Evolutionary conservation across 2,888 invertebrate genomes (phyloP), one percentile per base, ranked within the genome.

Genomic region (Epinotia bilunana): DNA sequence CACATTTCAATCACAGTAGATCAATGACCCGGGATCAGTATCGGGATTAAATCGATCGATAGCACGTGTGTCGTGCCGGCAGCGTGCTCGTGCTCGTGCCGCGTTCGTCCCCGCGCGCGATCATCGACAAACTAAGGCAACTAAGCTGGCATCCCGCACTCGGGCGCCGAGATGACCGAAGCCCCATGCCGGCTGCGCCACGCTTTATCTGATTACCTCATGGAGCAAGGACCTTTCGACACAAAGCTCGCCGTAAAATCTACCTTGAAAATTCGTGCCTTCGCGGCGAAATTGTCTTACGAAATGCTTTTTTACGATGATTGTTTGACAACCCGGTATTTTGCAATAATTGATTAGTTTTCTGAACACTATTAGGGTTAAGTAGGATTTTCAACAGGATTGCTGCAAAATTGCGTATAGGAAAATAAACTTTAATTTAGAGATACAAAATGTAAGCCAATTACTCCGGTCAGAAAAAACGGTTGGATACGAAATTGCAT

Each of bases 151-250:
- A n/a, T 53, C 53, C 58, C 73, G 61, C 80, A 81, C 80, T 80
- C 82, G 80, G 83, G 82, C 80, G 79, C 80, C 79, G 76, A 91
- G 90, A 91, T 90, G 90, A 85, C 87, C 73, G 83, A 84, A 83
- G 86, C 86, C 86, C 86, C 83, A 84, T 84, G 85, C 85, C 88
- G 87, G 88, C 90, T 89, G 89, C 89, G 86, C 84, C 84, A 69
- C 69, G 84, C 85, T 88, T 88, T 90, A 91, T 91, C 90, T 88
- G 91, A 91, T 92, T 92, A 92, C 91, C 88, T 90, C 91, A 90
- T 88, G 89, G 92, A 87, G 90, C 91, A 93, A 93, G 92, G 93
- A 93, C 93, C 93, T 91, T 92, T 90, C 92, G 88, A 88, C 89
- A 89, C 87, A 89, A 89, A 91, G 89, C 89, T 89, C 88, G 82